These are phyloP conservation scores for Excalfactoria chinensis DNA, from an alignment of 2,113 vertebrate genomes.

Conservation along the genomic window DNA sequence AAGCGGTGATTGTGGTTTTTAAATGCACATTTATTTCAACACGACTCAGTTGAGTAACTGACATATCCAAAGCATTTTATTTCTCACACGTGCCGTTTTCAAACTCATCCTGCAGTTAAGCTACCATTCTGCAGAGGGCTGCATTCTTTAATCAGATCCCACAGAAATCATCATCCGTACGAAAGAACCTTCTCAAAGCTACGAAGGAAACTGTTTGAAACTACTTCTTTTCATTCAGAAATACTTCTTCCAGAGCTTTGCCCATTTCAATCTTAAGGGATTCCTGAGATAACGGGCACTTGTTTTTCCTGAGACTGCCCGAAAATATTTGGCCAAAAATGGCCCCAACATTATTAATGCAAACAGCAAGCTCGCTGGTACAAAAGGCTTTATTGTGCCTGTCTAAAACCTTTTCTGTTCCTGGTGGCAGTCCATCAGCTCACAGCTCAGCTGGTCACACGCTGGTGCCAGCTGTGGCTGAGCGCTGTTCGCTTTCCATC, in stretches of 20 bases:
- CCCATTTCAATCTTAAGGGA: neutral
- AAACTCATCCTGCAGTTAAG: neutral
- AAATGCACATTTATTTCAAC: neutral
- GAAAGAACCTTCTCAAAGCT: neutral
- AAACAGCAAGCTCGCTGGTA: neutral
- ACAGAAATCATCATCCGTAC: neutral
- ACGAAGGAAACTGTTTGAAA: neutral
- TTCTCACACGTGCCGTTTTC: neutral
- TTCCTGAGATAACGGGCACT: neutral
- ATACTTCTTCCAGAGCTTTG: neutral
- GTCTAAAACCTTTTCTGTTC: neutral
- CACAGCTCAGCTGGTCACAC: neutral
- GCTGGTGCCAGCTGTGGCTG: neutral
- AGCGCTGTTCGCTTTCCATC: neutral
- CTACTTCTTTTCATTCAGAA: neutral
- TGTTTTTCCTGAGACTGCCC: neutral
- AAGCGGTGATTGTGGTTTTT: neutral
- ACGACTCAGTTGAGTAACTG: neutral
- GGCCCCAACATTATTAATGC: neutral
- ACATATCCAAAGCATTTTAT: neutral
- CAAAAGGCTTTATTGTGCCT: slow-evolving; percentile 42
- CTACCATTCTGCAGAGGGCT: neutral
- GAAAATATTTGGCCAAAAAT: neutral
- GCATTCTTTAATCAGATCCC: neutral
- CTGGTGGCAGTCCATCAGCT: neutral